Evolutionary conservation across 2,888 invertebrate species (phyloP).

Genomic region (Tricholauxania praeusta): DNA sequence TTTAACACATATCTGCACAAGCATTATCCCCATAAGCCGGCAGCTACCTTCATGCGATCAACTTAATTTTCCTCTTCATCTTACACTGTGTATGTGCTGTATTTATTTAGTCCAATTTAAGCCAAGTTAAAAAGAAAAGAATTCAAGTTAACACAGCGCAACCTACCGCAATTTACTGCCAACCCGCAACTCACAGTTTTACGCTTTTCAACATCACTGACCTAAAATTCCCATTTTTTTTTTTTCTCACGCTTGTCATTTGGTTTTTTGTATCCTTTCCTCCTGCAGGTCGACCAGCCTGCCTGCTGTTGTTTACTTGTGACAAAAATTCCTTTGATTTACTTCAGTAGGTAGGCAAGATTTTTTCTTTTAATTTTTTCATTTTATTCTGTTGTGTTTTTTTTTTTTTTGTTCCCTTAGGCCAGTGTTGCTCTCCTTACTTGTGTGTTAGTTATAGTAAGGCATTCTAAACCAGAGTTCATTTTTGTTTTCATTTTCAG

Average conservation of each 20-base stretch:
- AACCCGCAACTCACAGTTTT: background rate
- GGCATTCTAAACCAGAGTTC: slow-evolving; percentile 22
- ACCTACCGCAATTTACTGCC: background rate
- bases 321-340: slow-evolving; percentile 22
- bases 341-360: slow-evolving; percentile 2
- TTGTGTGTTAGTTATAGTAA: slow-evolving; percentile 31
- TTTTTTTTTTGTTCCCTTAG: slow-evolving; percentile 15
- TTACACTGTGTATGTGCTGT: slow-evolving; percentile 7
- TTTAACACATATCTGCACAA: background rate
- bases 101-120: slow-evolving; percentile 35
- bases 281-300: slow-evolving; percentile 23
- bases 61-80: slow-evolving; percentile 25
- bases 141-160: background rate
- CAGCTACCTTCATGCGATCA: slow-evolving; percentile 5
- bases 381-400: slow-evolving; percentile 10
- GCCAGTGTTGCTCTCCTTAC: slow-evolving; percentile 33
- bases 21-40: background rate
- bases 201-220: slow-evolving; percentile 23
- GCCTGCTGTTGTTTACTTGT: slow-evolving; percentile 26
- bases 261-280: slow-evolving; percentile 9
- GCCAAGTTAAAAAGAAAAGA: background rate
- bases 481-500: slow-evolving; percentile 12
- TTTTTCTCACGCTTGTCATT: slow-evolving; percentile 22
- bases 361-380: background rate
- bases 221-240: slow-evolving; percentile 31